Base-by-base conservation (phyloP, 2,797 vertebrate genomes). In the Girardinus metallicus region DNA sequence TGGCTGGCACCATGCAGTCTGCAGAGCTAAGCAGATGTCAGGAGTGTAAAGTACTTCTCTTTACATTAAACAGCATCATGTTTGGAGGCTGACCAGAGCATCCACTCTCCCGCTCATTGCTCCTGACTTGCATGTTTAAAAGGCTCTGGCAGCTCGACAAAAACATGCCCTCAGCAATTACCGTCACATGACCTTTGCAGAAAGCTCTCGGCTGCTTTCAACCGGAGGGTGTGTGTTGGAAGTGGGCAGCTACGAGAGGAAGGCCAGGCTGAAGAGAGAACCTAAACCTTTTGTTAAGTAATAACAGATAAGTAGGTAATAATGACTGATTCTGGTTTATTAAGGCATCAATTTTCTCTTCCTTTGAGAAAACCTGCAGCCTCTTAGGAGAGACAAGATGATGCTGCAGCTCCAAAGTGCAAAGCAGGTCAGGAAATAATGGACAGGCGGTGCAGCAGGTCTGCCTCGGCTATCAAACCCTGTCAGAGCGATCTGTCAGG, bases 111-210 rank as follows among this genome's bases (percentile, higher is more conserved):
- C 39, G 77, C 71, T 1, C 34, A 73, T 75, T 74, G 68, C 77
- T 68, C 88, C 78, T 84, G 74, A 87, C 81, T 77, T 29, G 18
- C 79, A 76, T 46, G 57, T 87, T 85, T 80, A 77, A 87, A 91
- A 88, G 76, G 76, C 75, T 1, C 85, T 90, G 90, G 83, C 89
- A 85, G 77, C 74, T 86, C 83, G 83, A 90, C 88, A 86, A 88
- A 85, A 81, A 78, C 46, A 43, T 72, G 86, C 76, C 80, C 81
- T 80, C 68, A 43, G 84, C 81, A 80, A 86, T 90, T 88, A 91
- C 68, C 79, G 36, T 81, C 80, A 83, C 84, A 86, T 88, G 85
- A 90, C 80, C 71, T 86, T 76, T 18, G 74, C 89, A 77, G 44
- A 46, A 80, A 89, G 78, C 83, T 13, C 77, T 83, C 73, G 13